Percentiles rank a stretch among this genome's conserved stretches.
Conservation (phyloP, 2,888 invertebrate species). For the Pyrrhia umbra region DNA sequence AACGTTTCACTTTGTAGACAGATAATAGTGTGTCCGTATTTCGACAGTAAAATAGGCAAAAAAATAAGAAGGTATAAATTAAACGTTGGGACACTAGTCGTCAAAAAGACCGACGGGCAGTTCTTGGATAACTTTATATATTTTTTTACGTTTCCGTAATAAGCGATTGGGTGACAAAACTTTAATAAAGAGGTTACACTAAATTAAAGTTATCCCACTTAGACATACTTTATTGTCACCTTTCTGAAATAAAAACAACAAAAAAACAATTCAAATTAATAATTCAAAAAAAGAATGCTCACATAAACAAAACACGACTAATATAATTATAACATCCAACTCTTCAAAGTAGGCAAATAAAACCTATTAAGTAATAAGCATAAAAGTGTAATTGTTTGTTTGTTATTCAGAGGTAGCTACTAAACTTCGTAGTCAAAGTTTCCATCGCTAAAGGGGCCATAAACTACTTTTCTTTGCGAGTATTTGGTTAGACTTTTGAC, state of each 20-base stretch:
- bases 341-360: neutral
- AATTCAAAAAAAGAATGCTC: neutral
- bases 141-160: too few species aligned
- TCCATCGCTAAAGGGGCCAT: conserved; percentile 34
- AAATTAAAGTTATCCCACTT: too few species aligned
- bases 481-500: conserved; percentile 44
- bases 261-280: neutral
- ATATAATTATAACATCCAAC: neutral
- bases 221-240: too few species aligned
- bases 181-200: too few species aligned
- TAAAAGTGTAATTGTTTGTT: conserved; percentile 42
- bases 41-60: neutral
- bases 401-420: conserved; percentile 31
- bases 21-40: conserved; percentile 13
- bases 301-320: neutral
- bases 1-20: conserved; percentile 16
- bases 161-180: too few species aligned
- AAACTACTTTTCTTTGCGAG: conserved; percentile 46
- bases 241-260: neutral
- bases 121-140: too few species aligned
- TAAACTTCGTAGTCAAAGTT: conserved; percentile 39
- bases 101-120: neutral
- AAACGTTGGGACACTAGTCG: neutral
- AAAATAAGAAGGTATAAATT: conserved; percentile 1
- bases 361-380: conserved; percentile 38